Percentiles rank a stretch among this genome's conserved stretches.
Conservation (phyloP, 1,140 invertebrate genomes). For the Tenebrio molitor region DNA sequence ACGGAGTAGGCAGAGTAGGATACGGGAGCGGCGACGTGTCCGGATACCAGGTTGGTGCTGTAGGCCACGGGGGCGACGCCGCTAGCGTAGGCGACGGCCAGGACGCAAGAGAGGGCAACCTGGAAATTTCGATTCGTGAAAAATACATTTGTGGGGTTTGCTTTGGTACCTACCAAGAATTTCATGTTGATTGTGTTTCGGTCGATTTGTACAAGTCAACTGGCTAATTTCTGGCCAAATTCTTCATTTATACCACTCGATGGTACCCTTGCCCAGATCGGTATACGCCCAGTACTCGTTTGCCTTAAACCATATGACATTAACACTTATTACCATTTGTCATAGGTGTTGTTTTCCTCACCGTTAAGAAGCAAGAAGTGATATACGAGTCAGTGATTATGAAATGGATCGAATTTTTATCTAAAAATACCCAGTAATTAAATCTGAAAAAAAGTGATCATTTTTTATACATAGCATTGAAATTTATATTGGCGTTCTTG, state of each 20-base stretch:
- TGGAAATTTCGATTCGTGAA: conserved; percentile 55
- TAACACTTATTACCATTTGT: conserved; percentile 7
- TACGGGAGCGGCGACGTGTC: no score
- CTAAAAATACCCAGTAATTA: not conserved
- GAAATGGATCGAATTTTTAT: conserved; percentile 4
- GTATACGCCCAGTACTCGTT: conserved; percentile 38
- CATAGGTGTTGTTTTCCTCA: conserved; percentile 17
- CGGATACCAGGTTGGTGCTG: no score
- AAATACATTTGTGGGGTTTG: not conserved
- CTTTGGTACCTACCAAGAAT: conserved; percentile 53
- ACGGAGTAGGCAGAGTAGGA: no score
- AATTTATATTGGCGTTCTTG: no score
- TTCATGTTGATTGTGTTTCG: conserved; percentile 55
- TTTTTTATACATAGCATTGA: no score
- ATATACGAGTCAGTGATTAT: not conserved
- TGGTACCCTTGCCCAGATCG: conserved; percentile 14
- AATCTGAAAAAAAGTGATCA: conserved; percentile 24
- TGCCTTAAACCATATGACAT: conserved; percentile 24
- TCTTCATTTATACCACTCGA: conserved; percentile 37
- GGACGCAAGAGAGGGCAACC: conserved; percentile 58
- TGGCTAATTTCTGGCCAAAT: conserved; percentile 14
- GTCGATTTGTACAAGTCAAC: conserved; percentile 43
- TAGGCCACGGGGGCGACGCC: conserved; percentile 41
- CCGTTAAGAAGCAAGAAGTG: not conserved
- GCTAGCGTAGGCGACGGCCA: conserved; percentile 49